Evolutionary conservation across 23 tunicate genomes (phyloP).

Genomic region (Oikopleura dioica): DNA sequence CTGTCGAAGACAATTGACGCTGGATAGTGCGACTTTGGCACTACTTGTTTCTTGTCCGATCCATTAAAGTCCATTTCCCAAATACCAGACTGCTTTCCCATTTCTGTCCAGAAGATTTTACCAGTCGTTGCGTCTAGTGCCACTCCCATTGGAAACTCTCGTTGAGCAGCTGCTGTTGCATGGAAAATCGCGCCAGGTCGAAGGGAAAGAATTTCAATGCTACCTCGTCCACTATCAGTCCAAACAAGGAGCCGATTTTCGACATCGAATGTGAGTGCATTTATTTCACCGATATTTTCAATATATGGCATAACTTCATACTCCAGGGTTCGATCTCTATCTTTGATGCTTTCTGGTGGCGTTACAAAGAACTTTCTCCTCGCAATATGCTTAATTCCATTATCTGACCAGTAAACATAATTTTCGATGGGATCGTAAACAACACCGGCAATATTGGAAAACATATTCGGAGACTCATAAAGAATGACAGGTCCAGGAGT

Average conservation of each 20-base stretch:
- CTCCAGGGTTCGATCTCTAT: neutral
- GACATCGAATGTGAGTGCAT: conserved; percentile 51
- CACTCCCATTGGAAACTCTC: conserved; percentile 41
- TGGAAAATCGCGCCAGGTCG: conserved; percentile 17
- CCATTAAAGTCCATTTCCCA: conserved; percentile 29
- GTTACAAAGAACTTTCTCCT: conserved; percentile 22
- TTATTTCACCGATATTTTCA: conserved; percentile 12
- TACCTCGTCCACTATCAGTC: conserved; percentile 49
- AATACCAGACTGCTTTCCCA: conserved; percentile 33
- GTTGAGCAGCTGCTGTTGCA: conserved; percentile 22
- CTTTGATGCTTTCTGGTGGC: conserved; percentile 9
- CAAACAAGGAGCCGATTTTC: conserved; percentile 43
- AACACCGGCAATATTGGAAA: conserved; percentile 63
- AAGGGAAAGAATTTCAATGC: conserved; percentile 48
- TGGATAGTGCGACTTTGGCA: neutral
- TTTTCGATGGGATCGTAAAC: conserved; percentile 48
- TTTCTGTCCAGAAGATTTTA: conserved; percentile 77
- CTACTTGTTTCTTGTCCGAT: neutral
- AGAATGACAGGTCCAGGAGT: conserved; percentile 22
- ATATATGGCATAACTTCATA: neutral
- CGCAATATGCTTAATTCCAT: conserved; percentile 36
- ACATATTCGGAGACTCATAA: conserved; percentile 22
- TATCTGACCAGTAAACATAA: conserved; percentile 76
- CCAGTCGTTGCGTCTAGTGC: conserved; percentile 32
- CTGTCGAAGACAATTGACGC: neutral